phyloP scores from a whole-genome alignment of 2,113 vertebrate genomes.

The Lagopus muta region DNA sequence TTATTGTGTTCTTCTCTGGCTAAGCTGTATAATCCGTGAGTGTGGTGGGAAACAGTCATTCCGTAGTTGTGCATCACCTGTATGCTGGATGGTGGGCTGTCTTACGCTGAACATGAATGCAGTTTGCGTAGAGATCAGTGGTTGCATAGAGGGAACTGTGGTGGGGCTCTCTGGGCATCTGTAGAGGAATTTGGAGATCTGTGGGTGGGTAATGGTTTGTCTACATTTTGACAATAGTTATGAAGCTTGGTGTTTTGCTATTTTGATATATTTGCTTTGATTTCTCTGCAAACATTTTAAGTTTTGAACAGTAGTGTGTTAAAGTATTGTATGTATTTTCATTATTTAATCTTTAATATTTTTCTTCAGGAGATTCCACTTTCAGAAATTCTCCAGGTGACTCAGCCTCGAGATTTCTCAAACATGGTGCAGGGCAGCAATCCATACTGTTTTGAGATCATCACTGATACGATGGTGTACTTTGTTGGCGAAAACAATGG shows the following conservation, averaged over 20 bases:
- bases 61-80: background rate
- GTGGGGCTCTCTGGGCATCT: background rate
- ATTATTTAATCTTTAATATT: constrained; percentile 59
- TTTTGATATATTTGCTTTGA: background rate
- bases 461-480: constrained; percentile 97
- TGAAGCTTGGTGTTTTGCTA: background rate
- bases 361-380: constrained; percentile 94
- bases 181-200: background rate
- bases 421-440: constrained; percentile 90
- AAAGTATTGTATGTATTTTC: background rate
- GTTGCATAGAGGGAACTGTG: background rate
- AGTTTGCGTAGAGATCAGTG: background rate
- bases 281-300: background rate
- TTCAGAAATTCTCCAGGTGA: constrained; percentile 98
- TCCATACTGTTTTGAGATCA: constrained; percentile 98
- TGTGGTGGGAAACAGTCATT: background rate
- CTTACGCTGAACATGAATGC: background rate
- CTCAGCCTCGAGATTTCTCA: constrained; percentile 87
- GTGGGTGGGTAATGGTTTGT: background rate
- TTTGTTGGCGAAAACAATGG: constrained; percentile 96
- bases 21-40: background rate
- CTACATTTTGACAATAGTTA: background rate
- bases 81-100: accelerated
- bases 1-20: background rate
- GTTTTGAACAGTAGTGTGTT: background rate